Evolutionary conservation across 2,113 vertebrate species (phyloP).

Genomic region (Oncorhynchus masou): DNA sequence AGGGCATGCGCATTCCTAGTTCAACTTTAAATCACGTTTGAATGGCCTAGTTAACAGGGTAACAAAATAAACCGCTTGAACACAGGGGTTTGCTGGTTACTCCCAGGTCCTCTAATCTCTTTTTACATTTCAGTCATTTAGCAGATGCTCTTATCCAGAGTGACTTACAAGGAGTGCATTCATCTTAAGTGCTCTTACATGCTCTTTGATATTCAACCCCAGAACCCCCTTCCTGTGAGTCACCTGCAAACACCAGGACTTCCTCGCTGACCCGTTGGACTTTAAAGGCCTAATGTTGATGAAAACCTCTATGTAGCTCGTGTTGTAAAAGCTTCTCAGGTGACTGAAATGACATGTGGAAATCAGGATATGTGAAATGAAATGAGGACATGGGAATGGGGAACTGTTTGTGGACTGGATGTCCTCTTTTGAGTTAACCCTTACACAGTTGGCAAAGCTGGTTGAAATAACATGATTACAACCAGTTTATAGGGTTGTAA

Average conservation of each 20-base stretch:
- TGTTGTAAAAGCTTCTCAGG: neutral
- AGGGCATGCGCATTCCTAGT: too few relatives aligned
- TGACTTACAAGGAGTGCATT: too few relatives aligned
- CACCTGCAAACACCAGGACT: neutral
- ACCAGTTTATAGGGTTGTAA: too few relatives aligned
- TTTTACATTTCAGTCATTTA: too few relatives aligned
- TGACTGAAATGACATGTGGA: neutral
- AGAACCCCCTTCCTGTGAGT: neutral
- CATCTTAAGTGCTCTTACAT: neutral
- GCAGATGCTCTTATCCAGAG: too few relatives aligned
- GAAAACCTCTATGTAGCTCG: constrained; percentile 1
- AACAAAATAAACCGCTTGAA: neutral
- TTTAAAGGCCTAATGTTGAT: constrained; percentile 4
- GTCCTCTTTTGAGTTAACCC: neutral
- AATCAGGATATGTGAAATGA: neutral
- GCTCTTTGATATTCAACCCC: neutral
- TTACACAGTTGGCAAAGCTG: neutral
- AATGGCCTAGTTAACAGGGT: neutral
- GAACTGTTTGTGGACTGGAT: too few relatives aligned
- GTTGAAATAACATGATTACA: too few relatives aligned
- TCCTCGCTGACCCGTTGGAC: neutral
- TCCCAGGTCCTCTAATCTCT: neutral
- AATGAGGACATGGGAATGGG: too few relatives aligned
- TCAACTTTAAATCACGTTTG: neutral
- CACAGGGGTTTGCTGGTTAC: neutral